Evolutionary conservation across 2,113 vertebrate genomes (phyloP).

Genomic region (Lethenteron reissneri): DNA sequence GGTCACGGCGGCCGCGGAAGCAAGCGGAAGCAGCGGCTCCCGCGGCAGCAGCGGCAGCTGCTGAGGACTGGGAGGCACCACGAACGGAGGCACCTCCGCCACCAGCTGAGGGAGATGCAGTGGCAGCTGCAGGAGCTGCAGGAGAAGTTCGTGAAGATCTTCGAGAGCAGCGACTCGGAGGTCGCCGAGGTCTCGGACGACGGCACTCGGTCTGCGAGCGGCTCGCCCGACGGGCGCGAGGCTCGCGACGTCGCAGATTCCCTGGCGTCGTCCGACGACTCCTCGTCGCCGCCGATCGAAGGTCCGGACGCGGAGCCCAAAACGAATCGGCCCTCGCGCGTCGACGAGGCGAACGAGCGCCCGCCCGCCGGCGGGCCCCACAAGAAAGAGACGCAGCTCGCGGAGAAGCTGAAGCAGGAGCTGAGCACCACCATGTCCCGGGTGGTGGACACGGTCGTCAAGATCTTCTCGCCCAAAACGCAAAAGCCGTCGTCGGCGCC

Average conservation of each 20-base stretch:
- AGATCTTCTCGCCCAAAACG: slow-evolving; percentile 36
- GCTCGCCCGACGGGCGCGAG: background rate
- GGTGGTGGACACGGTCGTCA: slow-evolving; percentile 92
- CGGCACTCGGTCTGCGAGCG: background rate
- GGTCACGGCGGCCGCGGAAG: background rate
- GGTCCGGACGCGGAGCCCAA: background rate
- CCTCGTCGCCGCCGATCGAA: background rate
- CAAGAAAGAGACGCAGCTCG: slow-evolving; percentile 23
- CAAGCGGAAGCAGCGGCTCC: slow-evolving; percentile 3
- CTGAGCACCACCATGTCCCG: slow-evolving; percentile 90
- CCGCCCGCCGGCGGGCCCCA: background rate
- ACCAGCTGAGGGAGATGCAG: slow-evolving; percentile 1
- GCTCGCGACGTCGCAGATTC: too few relatives aligned
- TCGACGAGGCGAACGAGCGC: background rate
- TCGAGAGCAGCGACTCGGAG: slow-evolving; percentile 3
- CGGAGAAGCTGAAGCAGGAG: slow-evolving; percentile 88
- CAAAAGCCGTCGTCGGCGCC: background rate
- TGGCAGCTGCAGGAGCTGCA: slow-evolving; percentile 1
- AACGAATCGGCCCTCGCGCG: background rate
- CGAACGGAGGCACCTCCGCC: slow-evolving; percentile 1
- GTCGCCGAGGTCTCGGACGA: background rate
- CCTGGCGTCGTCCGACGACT: background rate
- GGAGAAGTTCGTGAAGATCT: background rate
- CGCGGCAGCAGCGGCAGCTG: slow-evolving; percentile 1
- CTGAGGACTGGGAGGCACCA: background rate